Evolutionary conservation across 2,113 vertebrate species (phyloP), one percentile per base, ranked within the genome.

Genomic region (Pelmatolapia mariae): DNA sequence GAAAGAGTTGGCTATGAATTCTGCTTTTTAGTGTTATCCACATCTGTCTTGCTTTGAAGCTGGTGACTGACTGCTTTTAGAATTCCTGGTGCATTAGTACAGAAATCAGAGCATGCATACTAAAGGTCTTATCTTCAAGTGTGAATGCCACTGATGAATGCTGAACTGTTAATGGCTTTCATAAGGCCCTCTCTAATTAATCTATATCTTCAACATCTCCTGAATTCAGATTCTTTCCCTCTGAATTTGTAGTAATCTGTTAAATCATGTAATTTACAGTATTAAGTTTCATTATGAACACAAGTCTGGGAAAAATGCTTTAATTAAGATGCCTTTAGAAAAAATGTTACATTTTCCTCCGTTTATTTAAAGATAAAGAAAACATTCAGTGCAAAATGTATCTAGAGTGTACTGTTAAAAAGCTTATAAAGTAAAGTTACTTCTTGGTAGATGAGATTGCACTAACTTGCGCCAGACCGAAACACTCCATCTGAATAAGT

Each of bases 11-110:
- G 24, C 66, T 52, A n/a, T 89, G 83, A 57, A 45, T 76, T 85
- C 61, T 84, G 87, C 92, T 91, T 86, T 81, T 84, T 86, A 91
- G 79, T 87, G 91, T 89, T 85, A 19, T 89, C 92, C 89, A 89
- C 81, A 79, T 90, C 53, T 76, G 33, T 89, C 68, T 85, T 90
- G 92, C 90, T 94, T 87, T 89, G 82, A 91, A 59, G 85, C 87
- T 91, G 84, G 84, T 90, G 50, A 86, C 81, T 91, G 54, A 57
- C 63, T 29, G 53, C 86, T 43, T 24, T 87, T 92, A 43, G 59
- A 52, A 61, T 76, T 82, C 40, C 52, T 68, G 56, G 63, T 43
- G 79, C 87, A 9, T 87, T 86, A 80, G 83, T 88, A 61, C 73
- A 86, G 11, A 84, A 86, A 89, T 78, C 31, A 5, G 54, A 89